A percentile compares a stretch with the other conserved stretches of the same genome.
Conservation (phyloP, 2,113 vertebrate species). For the Chamaea fasciata region DNA sequence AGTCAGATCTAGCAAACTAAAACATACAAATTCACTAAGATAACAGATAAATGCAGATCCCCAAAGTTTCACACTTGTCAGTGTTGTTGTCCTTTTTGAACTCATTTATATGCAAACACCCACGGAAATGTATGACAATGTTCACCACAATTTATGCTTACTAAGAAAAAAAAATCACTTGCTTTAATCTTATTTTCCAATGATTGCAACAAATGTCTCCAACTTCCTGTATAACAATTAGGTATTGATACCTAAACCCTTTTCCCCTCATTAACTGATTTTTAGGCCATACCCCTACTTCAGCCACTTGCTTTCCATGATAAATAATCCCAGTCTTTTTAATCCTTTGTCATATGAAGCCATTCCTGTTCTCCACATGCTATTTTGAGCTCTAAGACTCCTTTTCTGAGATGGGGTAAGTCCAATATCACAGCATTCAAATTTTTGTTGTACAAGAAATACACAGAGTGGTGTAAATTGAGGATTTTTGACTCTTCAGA, state of each 20-base stretch:
- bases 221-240: neutral
- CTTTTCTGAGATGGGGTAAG: neutral
- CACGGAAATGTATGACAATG: neutral
- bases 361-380: neutral
- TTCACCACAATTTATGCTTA: neutral
- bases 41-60: neutral
- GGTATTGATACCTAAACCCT: neutral
- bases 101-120: neutral
- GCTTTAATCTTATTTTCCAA: neutral
- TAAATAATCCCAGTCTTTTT: neutral
- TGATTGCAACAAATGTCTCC: neutral
- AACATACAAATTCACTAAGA: neutral
- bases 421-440: neutral
- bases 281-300: neutral
- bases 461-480: neutral
- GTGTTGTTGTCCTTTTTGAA: neutral
- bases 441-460: neutral
- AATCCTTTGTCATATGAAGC: neutral
- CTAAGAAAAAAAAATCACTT: neutral
- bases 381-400: neutral
- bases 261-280: neutral
- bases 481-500: neutral
- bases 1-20: neutral
- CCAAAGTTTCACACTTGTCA: neutral
- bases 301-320: neutral